A percentile compares a stretch with the other conserved stretches of the same genome.
phyloP scores from a whole-genome alignment of 2,888 invertebrate species.

The Leptopterna dolabrata region DNA sequence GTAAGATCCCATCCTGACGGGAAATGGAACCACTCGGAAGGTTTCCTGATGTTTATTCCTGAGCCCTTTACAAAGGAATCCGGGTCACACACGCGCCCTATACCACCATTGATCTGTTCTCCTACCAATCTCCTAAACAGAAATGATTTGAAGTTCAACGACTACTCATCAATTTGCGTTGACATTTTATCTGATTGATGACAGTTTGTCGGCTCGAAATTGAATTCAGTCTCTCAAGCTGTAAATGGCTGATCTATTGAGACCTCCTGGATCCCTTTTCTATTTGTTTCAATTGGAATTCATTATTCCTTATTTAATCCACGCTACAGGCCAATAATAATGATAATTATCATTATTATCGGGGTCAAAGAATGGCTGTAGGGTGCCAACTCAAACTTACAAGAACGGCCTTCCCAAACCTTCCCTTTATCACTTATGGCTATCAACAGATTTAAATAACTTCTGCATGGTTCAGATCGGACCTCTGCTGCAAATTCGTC shows the following conservation, averaged over 20 bases:
- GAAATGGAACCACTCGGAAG: background rate
- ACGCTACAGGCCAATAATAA: too few species aligned
- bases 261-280: too few species aligned
- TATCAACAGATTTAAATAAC: too few species aligned
- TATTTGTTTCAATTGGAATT: too few species aligned
- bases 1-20: background rate
- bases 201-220: background rate
- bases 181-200: constrained; percentile 3
- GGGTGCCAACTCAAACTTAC: too few species aligned
- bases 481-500: too few species aligned
- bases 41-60: background rate
- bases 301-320: too few species aligned
- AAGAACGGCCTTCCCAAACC: too few species aligned
- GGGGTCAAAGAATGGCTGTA: too few species aligned
- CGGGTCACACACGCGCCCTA: background rate
- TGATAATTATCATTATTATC: too few species aligned
- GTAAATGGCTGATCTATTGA: background rate
- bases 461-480: too few species aligned
- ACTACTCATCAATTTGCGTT: background rate
- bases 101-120: background rate
- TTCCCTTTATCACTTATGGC: too few species aligned
- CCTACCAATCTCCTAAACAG: background rate
- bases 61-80: background rate
- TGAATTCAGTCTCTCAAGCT: background rate
- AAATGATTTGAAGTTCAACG: background rate